These are phyloP conservation scores for Cryptocheilus praepositus DNA, from an alignment of 2,888 invertebrate species.

Conservation along the genomic window DNA sequence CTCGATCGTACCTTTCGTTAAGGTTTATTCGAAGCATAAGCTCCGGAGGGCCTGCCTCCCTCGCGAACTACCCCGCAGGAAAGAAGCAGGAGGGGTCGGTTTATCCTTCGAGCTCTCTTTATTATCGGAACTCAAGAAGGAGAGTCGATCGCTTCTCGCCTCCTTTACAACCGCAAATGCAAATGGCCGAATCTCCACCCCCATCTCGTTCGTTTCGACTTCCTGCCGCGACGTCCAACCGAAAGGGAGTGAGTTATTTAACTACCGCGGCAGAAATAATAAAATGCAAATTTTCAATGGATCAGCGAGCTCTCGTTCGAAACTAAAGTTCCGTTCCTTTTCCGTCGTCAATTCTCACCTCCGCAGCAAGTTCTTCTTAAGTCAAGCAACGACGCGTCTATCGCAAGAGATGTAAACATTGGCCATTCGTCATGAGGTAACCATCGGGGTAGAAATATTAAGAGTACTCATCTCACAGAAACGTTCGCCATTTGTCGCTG, in stretches of 20 bases:
- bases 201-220: constrained; percentile 50
- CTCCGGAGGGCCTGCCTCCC: constrained; percentile 43
- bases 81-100: constrained; percentile 47
- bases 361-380: too few relatives aligned
- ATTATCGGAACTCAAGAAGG: constrained; percentile 56
- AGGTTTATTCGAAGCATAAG: constrained; percentile 70
- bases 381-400: too few relatives aligned
- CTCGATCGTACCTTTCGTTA: constrained; percentile 47
- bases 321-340: too few relatives aligned
- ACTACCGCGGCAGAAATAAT: constrained; percentile 68
- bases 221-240: constrained; percentile 48
- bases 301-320: too few relatives aligned
- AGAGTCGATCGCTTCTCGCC: constrained; percentile 66
- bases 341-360: too few relatives aligned
- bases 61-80: constrained; percentile 31
- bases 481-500: neutral
- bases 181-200: constrained; percentile 62
- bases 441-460: too few relatives aligned
- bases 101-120: constrained; percentile 63
- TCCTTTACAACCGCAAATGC: constrained; percentile 71
- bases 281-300: constrained; percentile 66
- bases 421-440: too few relatives aligned
- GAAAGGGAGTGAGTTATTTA: constrained; percentile 56
- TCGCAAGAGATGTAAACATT: too few relatives aligned
- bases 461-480: too few relatives aligned